These are phyloP conservation scores for Tangachromis dhanisi DNA, from an alignment of 2,113 vertebrate species.

Conservation along the genomic window DNA sequence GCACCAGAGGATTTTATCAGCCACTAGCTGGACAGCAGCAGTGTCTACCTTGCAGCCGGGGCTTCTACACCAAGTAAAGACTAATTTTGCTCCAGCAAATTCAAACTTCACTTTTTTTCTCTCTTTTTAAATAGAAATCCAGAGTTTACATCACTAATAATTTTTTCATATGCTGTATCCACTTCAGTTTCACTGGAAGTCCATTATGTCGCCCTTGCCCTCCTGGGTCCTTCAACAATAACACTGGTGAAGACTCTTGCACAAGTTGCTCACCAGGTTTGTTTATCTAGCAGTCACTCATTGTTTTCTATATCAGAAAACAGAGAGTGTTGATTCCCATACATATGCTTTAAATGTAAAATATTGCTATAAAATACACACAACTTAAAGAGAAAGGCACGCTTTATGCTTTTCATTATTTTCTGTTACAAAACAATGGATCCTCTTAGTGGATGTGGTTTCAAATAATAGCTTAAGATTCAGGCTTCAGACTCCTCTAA, in stretches of 20 bases:
- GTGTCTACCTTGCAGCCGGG: constrained; percentile 75
- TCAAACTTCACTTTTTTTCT: not conserved
- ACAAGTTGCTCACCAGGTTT: constrained; percentile 73
- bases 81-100: not conserved
- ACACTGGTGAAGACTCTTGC: constrained; percentile 69
- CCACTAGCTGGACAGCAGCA: constrained; percentile 62
- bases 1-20: constrained; percentile 75
- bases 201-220: constrained; percentile 71
- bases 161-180: not conserved
- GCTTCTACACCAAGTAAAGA: constrained; percentile 76
- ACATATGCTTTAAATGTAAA: not conserved
- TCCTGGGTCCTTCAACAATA: constrained; percentile 70
- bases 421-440: not conserved
- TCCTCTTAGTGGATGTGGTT: not conserved
- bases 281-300: not conserved
- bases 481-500: not conserved
- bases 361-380: not conserved
- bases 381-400: not conserved
- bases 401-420: not conserved
- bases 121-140: not conserved
- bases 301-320: not conserved
- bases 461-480: not conserved
- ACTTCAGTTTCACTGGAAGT: constrained; percentile 69
- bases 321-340: not conserved
- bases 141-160: not conserved